phyloP scores from a whole-genome alignment of 1,140 invertebrate species.

The Zaprionus inermis region DNA sequence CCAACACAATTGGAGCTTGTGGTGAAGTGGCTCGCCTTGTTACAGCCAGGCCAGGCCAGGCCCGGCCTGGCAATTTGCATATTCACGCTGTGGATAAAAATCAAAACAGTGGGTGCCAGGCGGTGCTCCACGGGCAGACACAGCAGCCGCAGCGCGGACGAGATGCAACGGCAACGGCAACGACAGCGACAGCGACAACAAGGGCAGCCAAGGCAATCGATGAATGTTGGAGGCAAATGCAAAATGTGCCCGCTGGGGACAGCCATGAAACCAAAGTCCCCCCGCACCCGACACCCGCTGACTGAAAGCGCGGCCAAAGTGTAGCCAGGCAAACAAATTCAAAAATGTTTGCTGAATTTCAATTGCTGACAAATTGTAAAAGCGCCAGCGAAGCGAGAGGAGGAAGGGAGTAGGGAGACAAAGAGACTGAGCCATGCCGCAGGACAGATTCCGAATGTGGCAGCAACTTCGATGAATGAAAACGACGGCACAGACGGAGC shows the following conservation, averaged over 20 bases:
- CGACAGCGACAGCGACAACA: conserved; percentile 9
- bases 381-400: conserved; percentile 37
- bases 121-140: conserved; percentile 24
- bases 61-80: conserved; percentile 69
- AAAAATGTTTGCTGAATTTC: conserved; percentile 82
- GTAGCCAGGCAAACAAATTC: conserved; percentile 79
- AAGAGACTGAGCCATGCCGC: conserved; percentile 29
- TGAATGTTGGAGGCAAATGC: conserved; percentile 60
- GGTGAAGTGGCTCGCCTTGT: conserved; percentile 33
- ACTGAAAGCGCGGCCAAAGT: conserved; percentile 58
- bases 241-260: conserved; percentile 79
- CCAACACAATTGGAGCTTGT: conserved; percentile 56
- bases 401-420: conserved; percentile 21
- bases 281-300: conserved; percentile 11
- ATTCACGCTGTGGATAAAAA: conserved; percentile 80
- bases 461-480: conserved; percentile 37
- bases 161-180: conserved; percentile 47
- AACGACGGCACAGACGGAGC: conserved; percentile 5
- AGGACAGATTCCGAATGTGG: conserved; percentile 36
- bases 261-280: conserved; percentile 41
- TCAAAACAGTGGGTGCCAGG: conserved; percentile 74
- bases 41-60: neutral
- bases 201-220: conserved; percentile 43
- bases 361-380: conserved; percentile 78
- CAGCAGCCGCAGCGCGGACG: conserved; percentile 14